Conservation (phyloP, 2,113 vertebrate genomes). For the Eolophus roseicapilla region DNA sequence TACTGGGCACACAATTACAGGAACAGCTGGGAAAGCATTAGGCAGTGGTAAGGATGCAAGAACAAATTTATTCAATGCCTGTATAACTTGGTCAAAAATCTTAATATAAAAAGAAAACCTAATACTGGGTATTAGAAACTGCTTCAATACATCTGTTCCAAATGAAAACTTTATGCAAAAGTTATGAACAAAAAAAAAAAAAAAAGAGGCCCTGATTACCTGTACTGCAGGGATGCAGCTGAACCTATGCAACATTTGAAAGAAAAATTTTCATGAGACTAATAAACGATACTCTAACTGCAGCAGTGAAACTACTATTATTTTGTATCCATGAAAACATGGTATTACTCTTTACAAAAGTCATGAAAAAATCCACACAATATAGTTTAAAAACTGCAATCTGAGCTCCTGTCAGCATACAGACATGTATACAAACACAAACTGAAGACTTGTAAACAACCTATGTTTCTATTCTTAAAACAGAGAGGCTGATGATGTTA, state of each 20-base stretch:
- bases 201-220: not conserved
- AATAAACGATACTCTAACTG: not conserved
- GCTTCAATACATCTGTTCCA: not conserved
- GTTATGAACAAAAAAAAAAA: not conserved
- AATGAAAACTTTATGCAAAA: not conserved
- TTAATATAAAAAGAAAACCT: not conserved
- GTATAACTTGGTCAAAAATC: not conserved
- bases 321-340: not conserved
- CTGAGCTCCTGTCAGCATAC: not conserved
- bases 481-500: not conserved
- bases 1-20: not conserved
- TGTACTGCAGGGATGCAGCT: not conserved
- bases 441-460: not conserved
- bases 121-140: not conserved
- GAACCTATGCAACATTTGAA: not conserved
- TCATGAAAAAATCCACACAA: not conserved
- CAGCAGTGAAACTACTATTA: not conserved
- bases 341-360: not conserved
- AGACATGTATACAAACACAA: not conserved
- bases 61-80: not conserved
- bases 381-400: not conserved
- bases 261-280: not conserved
- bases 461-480: not conserved
- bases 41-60: not conserved
- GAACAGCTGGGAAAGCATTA: not conserved